Evolutionary conservation across 1,140 invertebrate genomes (phyloP).

Genomic region (Oryctes rhinoceros): DNA sequence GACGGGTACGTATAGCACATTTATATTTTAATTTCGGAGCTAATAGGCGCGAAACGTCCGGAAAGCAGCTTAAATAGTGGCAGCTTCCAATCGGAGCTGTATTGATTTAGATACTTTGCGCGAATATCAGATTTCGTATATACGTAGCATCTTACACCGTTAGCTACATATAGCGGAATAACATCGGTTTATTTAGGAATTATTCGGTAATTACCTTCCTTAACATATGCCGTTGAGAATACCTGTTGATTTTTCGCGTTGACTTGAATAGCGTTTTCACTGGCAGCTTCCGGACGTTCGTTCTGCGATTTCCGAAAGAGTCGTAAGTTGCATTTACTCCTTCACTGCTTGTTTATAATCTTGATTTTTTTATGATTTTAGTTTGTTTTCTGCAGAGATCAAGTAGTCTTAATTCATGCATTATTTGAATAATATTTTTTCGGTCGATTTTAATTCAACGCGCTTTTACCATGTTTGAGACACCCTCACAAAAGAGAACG

Average conservation of each 20-base stretch:
- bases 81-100: neutral
- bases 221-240: neutral
- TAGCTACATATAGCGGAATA: neutral
- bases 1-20: constrained; percentile 18
- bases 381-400: too few species aligned
- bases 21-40: constrained; percentile 8
- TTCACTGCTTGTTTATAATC: too few species aligned
- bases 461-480: too few species aligned
- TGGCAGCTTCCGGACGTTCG: too few species aligned
- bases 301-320: too few species aligned
- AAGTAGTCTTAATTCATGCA: too few species aligned
- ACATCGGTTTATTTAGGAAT: neutral
- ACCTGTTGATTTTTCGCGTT: neutral
- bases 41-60: constrained; percentile 6
- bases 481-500: too few species aligned
- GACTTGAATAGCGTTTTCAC: neutral
- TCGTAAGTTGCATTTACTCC: too few species aligned
- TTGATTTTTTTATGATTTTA: too few species aligned
- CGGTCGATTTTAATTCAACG: too few species aligned
- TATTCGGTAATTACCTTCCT: neutral
- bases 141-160: too few species aligned
- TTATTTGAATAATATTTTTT: too few species aligned
- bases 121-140: neutral
- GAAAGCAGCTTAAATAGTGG: constrained; percentile 25
- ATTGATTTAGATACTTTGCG: neutral